phyloP scores from a whole-genome alignment of 2,888 invertebrate genomes.

The Leptogaster cylindrica region DNA sequence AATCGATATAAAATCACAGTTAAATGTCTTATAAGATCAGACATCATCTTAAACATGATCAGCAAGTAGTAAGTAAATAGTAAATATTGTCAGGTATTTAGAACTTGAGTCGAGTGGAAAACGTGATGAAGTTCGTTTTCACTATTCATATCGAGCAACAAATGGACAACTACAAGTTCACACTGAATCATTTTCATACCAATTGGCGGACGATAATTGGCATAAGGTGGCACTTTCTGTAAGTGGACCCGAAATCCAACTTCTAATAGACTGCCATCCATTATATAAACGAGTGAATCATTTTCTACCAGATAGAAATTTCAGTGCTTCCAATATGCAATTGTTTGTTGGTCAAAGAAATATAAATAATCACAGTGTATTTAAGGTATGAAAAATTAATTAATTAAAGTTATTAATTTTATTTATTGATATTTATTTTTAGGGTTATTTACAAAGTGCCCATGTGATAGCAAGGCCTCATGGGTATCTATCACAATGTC shows the following conservation, averaged over 20 bases:
- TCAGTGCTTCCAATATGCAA: slow-evolving; percentile 74
- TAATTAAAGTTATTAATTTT: not conserved
- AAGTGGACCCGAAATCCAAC: slow-evolving; percentile 81
- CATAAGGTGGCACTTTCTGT: slow-evolving; percentile 85
- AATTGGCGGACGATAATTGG: slow-evolving; percentile 87
- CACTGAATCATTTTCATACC: slow-evolving; percentile 86
- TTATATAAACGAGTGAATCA: slow-evolving; percentile 81
- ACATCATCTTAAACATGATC: slow-evolving; percentile 41
- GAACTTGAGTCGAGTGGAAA: slow-evolving; percentile 91
- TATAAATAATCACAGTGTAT: slow-evolving; percentile 77
- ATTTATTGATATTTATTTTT: slow-evolving; percentile 1
- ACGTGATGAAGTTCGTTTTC: slow-evolving; percentile 83
- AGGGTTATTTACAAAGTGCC: slow-evolving; percentile 90
- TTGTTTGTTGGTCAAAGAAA: slow-evolving; percentile 90
- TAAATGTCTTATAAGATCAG: slow-evolving; percentile 27
- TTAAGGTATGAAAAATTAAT: slow-evolving; percentile 71
- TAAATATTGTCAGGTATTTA: slow-evolving; percentile 74
- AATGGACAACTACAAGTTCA: slow-evolving; percentile 70
- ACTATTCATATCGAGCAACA: slow-evolving; percentile 69
- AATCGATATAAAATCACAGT: slow-evolving; percentile 21
- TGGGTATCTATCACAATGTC: slow-evolving; percentile 86
- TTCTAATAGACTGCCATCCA: slow-evolving; percentile 86
- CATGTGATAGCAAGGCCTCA: slow-evolving; percentile 83
- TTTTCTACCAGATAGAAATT: slow-evolving; percentile 76
- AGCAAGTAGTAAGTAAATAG: slow-evolving; percentile 54